Base-by-base conservation (phyloP, 2,888 invertebrate genomes). In the Nowickia ferox region DNA sequence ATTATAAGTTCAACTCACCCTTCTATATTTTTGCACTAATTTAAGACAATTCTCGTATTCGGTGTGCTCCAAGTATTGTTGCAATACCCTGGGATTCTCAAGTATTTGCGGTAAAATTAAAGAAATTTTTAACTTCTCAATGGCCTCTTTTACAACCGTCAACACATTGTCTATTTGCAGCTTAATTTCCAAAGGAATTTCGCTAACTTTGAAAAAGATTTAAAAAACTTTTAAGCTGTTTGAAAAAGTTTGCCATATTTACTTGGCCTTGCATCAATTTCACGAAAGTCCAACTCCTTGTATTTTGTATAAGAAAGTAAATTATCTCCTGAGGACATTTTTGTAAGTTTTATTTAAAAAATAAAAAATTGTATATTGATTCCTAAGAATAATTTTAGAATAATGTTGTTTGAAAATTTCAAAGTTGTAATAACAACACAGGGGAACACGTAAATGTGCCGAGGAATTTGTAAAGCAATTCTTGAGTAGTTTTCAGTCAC, bases 81-180 rank as follows among this genome's bases (percentile, higher is more conserved):
- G 83, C 8, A 89, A 75, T 9, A 88, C 74, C 6, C 83, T 85
- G 19, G 87, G 83, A 76, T 89, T 88, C 42, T 88, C 87, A 6
- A 90, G 69, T 15, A 90, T 83, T 9, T 68, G 44, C 8, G 89
- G 89, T 38, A 90, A 81, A 38, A 89, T 69, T 30, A 89, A 68
- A 4, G 89, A 89, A 10, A 89, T 88, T 87, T 89, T 87, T 1
- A 89, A 19, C 86, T 89, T 90, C 19, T 87, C 88, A 19, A 89
- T 88, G 9, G 87, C 79, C 55, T 83, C 86, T 10, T 88, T 84
- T 8, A 89, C 69, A 22, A 89, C 86, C 1, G 88, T 84, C 17
- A 90, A 44, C 40, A 90, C 88, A 59, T 89, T 88, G 6, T 84
- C 80, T n/a, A 88, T 87, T 22, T 89, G 85, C 10, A 87, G 87